Evolutionary conservation across 2,888 invertebrate species (phyloP), one percentile per base, ranked within the genome.

Genomic region (Nysson spinosus): DNA sequence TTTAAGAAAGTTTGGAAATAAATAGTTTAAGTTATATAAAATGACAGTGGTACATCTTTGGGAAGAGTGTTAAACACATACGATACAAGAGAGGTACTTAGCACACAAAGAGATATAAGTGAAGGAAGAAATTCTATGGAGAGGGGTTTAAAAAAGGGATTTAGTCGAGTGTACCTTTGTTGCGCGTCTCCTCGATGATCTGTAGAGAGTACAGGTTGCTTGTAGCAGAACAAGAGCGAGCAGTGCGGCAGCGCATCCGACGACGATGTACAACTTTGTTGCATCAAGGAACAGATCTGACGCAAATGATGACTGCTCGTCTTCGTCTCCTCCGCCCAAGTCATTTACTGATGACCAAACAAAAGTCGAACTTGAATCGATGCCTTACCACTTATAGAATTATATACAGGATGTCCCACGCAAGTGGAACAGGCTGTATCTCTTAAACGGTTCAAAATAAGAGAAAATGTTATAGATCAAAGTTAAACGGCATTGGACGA

Each of bases 161-260:
- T 14, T 22, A 43, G 19, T n/a, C n/a, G n/a, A n/a, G 26, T 39
- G 26, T 90, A 94, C 95, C 93, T 95, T 94, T 69, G 87, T 83
- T 28, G 84, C 83, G 66, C 89, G 89, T 72, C 89, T 90, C 73
- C 89, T 89, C 14, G 91, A 90, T 0, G 92, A 91, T 78, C 91
- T 91, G 86, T 94, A 93, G 40, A 96, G 91, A 1, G 96, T 96
- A 83, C 96, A 95, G 46, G 89, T 91, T 0, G 96, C 96, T 88
- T 96, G 96, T 40, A 96, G 88, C 7, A 96, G 78, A 0, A 95
- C 95, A 32, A 96, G 91, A 14, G 95, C 88, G 24, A 96, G 89
- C 35, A 97, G 87, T 0, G 95, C 95, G 0, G 91, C 92, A 55
- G 96, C 92, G 76, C 95, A 94, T 4, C 93, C 96, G 60, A 95